These are phyloP conservation scores for Platycheirus albimanus DNA, from an alignment of 2,888 invertebrate species.

Conservation along the genomic window DNA sequence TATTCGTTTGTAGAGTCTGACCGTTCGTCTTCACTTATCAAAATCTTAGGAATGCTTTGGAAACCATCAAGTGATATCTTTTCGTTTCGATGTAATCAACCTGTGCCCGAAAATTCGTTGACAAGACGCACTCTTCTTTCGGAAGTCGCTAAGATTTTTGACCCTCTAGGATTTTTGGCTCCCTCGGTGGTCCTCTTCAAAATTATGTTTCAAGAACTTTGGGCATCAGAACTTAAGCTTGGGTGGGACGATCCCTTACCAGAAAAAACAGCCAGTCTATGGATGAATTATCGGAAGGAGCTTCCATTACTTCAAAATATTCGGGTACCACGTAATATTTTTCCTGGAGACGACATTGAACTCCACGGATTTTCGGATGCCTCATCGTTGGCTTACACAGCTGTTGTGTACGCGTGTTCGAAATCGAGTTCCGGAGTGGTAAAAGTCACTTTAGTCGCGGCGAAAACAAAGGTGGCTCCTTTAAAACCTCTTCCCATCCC, in stretches of 20 bases:
- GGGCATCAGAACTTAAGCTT: background rate
- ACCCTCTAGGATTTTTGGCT: too few relatives aligned
- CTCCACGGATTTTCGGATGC: too few relatives aligned
- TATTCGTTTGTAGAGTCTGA: conserved; percentile 11
- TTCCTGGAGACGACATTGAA: too few relatives aligned
- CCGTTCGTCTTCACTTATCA: conserved; percentile 2
- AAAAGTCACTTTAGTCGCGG: too few relatives aligned
- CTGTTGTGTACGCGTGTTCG: background rate
- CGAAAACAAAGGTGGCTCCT: too few relatives aligned
- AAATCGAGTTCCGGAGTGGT: too few relatives aligned
- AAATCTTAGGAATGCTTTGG: conserved; percentile 13
- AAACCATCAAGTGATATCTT: background rate
- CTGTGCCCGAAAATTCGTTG: background rate
- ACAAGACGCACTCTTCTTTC: conserved; percentile 4
- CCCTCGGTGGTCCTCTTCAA: background rate
- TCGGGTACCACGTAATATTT: too few relatives aligned
- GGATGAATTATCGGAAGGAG: conserved; percentile 1
- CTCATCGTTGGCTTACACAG: too few relatives aligned
- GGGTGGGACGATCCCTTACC: too few relatives aligned
- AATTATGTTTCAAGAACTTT: background rate
- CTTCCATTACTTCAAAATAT: too few relatives aligned
- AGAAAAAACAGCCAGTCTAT: background rate
- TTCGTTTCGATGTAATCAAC: background rate
- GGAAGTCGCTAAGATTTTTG: too few relatives aligned
- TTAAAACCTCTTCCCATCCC: too few relatives aligned